Conservation (phyloP, 2,797 vertebrate genomes). For the Enteromius mattozi region DNA sequence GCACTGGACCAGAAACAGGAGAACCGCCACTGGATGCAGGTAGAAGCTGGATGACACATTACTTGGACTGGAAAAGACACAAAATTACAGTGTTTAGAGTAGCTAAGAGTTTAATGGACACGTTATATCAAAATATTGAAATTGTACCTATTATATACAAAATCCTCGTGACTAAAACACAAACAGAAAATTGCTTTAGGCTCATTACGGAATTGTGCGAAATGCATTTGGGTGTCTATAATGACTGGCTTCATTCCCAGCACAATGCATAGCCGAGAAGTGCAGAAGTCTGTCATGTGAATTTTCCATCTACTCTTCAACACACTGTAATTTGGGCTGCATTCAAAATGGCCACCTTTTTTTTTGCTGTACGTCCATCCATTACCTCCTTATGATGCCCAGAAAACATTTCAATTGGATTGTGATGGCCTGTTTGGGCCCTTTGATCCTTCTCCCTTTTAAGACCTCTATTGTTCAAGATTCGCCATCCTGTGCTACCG, state of each 20-base stretch:
- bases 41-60: constrained; percentile 12
- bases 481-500: constrained; percentile 79
- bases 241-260: constrained; percentile 31
- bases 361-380: constrained; percentile 66
- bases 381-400: constrained; percentile 82
- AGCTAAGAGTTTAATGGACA: constrained; percentile 13
- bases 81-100: not conserved
- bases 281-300: constrained; percentile 67
- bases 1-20: not conserved
- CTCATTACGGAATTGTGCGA: constrained; percentile 19
- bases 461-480: constrained; percentile 82
- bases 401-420: constrained; percentile 86
- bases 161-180: constrained; percentile 21
- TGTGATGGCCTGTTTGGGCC: constrained; percentile 82
- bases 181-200: constrained; percentile 18
- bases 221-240: constrained; percentile 37
- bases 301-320: constrained; percentile 77
- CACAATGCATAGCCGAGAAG: constrained; percentile 40
- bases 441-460: constrained; percentile 83
- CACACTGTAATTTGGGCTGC: constrained; percentile 69
- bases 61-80: constrained; percentile 1
- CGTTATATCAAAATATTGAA: constrained; percentile 15
- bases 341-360: constrained; percentile 72
- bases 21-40: constrained; percentile 10
- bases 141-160: not conserved